Percentiles rank a stretch among this genome's conserved stretches.
phyloP scores from a whole-genome alignment of 2,113 vertebrate genomes.

The Urocolius indicus region DNA sequence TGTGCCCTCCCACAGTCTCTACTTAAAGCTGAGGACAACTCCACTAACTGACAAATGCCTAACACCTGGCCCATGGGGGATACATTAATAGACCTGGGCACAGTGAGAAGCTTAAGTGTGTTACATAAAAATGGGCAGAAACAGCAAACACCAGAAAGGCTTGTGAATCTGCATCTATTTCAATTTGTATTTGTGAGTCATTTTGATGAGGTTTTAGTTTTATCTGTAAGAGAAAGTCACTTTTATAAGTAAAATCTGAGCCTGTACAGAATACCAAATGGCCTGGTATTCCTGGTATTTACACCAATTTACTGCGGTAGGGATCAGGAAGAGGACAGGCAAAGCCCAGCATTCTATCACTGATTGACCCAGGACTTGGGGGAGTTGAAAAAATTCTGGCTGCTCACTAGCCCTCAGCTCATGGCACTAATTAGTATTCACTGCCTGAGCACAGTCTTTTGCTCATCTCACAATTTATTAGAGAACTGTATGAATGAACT shows the following conservation, averaged over 20 bases:
- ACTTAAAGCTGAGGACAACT: neutral
- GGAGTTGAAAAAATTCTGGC: neutral
- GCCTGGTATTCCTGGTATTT: neutral
- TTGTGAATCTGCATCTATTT: neutral
- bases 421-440: neutral
- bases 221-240: neutral
- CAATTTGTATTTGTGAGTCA: neutral
- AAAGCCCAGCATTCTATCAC: neutral
- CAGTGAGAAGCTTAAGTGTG: neutral
- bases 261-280: neutral
- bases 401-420: neutral
- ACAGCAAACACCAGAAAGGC: neutral
- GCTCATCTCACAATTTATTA: neutral
- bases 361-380: neutral
- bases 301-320: neutral
- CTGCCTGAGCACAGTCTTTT: neutral
- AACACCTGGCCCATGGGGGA: neutral
- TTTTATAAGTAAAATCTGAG: neutral
- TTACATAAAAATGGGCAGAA: neutral
- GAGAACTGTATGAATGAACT: neutral
- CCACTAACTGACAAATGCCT: neutral
- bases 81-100: neutral
- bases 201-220: neutral
- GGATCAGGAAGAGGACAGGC: accelerated
- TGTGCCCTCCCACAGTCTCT: neutral